A percentile compares a stretch with the other conserved stretches of the same genome.
These are phyloP conservation scores for Centropus unirufus DNA, from an alignment of 2,113 vertebrate species.

Conservation along the genomic window DNA sequence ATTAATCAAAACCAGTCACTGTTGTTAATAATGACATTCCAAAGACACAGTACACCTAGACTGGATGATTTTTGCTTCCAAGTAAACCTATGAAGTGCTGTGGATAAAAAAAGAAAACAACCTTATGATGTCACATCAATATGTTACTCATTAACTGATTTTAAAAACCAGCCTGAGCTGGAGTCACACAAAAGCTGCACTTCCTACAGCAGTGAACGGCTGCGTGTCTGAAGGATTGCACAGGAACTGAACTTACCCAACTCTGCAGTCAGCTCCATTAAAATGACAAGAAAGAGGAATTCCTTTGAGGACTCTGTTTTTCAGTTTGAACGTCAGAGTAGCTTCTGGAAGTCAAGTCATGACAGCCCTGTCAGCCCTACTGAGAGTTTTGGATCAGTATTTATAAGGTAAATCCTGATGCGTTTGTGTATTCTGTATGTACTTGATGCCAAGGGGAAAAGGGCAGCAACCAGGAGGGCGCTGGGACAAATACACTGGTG, in stretches of 20 bases:
- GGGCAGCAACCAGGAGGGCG: background rate
- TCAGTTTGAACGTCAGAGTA: background rate
- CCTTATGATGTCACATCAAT: conserved; percentile 29
- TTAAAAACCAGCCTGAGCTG: conserved; percentile 12
- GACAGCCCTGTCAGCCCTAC: conserved; percentile 17
- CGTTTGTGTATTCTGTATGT: background rate
- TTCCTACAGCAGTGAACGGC: conserved; percentile 24
- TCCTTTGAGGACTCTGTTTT: conserved; percentile 47
- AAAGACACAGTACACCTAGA: background rate
- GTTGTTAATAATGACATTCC: background rate
- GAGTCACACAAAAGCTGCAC: conserved; percentile 29
- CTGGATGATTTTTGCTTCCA: background rate
- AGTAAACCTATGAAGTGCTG: background rate
- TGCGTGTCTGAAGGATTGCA: background rate
- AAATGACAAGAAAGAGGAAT: conserved; percentile 60
- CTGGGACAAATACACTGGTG: background rate
- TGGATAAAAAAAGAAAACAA: conserved; percentile 12
- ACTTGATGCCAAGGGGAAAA: accelerated
- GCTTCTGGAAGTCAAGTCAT: background rate
- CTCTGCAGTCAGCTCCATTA: background rate
- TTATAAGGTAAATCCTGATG: conserved; percentile 71
- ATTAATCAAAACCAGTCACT: background rate
- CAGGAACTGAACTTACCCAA: background rate
- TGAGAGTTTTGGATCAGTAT: conserved; percentile 55
- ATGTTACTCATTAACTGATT: conserved; percentile 79